Evolutionary conservation across 2,797 vertebrate species (phyloP).

Genomic region (Enteromius paludinosus): DNA sequence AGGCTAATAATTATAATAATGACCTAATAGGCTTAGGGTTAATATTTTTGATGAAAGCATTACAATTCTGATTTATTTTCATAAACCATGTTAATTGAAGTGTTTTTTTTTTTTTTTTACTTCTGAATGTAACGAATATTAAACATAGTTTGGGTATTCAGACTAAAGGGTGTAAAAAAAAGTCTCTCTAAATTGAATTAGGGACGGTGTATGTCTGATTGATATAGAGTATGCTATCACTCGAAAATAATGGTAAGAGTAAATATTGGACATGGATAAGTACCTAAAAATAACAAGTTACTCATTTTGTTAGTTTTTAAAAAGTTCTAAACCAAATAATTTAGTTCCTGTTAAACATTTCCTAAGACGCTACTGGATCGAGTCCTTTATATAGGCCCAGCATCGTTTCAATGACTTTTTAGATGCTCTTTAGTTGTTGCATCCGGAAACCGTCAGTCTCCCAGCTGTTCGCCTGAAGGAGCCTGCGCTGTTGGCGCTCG

Average conservation of each 20-base stretch:
- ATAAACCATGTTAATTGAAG: background rate
- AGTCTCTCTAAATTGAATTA: background rate
- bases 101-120: background rate
- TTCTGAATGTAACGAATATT: background rate
- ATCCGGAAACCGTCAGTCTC: conserved; percentile 5
- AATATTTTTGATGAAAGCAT: background rate
- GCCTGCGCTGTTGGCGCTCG: conserved; percentile 40
- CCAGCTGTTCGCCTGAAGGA: conserved; percentile 28
- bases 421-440: background rate
- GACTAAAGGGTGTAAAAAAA: background rate
- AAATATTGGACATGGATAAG: background rate
- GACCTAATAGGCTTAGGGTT: background rate
- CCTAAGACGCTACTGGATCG: background rate
- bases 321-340: background rate
- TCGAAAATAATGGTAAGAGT: background rate
- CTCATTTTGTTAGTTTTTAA: background rate
- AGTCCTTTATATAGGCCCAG: background rate
- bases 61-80: background rate
- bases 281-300: background rate
- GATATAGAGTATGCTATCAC: background rate
- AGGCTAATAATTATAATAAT: background rate
- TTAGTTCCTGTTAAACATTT: background rate
- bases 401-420: background rate
- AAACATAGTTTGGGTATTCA: background rate
- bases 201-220: background rate